phyloP scores from a whole-genome alignment of 1,140 invertebrate genomes.

The Ceratosolen fusciceps region DNA sequence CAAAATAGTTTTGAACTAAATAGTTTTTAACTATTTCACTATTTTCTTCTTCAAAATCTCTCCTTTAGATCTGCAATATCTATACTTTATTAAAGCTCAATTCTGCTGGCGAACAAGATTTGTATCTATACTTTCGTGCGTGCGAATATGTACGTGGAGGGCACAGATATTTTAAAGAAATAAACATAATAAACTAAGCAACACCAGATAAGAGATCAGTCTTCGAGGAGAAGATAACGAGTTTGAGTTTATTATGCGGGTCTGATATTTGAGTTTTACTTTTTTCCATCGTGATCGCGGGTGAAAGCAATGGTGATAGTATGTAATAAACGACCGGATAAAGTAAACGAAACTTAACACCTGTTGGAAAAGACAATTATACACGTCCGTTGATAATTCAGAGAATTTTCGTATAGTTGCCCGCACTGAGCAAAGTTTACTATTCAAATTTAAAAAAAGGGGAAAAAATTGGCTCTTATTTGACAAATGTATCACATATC shows the following conservation, averaged over 20 bases:
- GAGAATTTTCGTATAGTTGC: conserved; percentile 13
- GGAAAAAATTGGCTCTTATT: no score
- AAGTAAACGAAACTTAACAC: conserved; percentile 41
- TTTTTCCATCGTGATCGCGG: conserved; percentile 40
- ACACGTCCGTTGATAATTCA: conserved; percentile 31
- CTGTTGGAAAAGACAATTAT: conserved; percentile 40
- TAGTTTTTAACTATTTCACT: no score
- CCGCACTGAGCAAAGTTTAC: no score
- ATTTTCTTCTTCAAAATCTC: no score
- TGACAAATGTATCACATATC: not conserved
- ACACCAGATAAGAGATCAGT: conserved; percentile 28
- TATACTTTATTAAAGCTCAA: no score
- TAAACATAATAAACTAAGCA: not conserved
- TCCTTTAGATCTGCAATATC: no score
- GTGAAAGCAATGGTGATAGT: conserved; percentile 17
- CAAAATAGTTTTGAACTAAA: no score
- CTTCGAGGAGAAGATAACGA: conserved; percentile 1
- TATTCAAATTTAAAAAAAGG: no score
- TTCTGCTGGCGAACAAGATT: no score
- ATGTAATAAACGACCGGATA: conserved; percentile 19
- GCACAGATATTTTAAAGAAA: no score
- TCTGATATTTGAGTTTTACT: conserved; percentile 35
- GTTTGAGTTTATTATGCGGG: conserved; percentile 41
- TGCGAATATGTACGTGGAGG: no score
- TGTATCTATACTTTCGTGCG: no score